phyloP scores from a whole-genome alignment of 1,140 invertebrate genomes.

The Bilobella aurantiaca region DNA sequence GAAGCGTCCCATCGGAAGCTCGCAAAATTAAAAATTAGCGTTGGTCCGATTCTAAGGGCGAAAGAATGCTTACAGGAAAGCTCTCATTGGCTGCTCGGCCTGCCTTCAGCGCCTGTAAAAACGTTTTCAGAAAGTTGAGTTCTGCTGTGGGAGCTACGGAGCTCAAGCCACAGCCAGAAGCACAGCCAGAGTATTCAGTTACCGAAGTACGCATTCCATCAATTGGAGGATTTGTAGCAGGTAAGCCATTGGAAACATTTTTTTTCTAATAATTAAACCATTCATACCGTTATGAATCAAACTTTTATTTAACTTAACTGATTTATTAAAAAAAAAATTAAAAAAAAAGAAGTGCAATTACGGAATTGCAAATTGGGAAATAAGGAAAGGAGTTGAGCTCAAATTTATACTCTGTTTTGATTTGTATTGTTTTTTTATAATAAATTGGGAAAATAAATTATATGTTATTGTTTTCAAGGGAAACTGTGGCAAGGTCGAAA shows the following conservation, averaged over 20 bases:
- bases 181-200: conserved; percentile 7
- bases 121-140: not conserved
- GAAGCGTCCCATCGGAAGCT: no score
- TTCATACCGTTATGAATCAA: not conserved
- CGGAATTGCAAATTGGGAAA: not conserved
- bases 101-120: not conserved
- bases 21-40: no score
- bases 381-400: no score
- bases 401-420: not conserved
- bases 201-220: conserved; percentile 21
- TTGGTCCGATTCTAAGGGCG: no score
- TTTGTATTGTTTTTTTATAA: not conserved
- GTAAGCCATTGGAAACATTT: not conserved
- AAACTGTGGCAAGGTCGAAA: conserved; percentile 28
- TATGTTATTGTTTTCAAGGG: no score
- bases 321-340: not conserved
- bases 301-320: no score
- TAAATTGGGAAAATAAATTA: no score
- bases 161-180: not conserved
- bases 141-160: not conserved
- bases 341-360: not conserved
- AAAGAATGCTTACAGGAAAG: not conserved
- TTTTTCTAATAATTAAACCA: not conserved
- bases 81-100: not conserved
- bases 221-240: conserved; percentile 7